A percentile compares a stretch with the other conserved stretches of the same genome.
These are phyloP conservation scores for Lagria hirta DNA, from an alignment of 2,888 invertebrate genomes.

Conservation along the genomic window DNA sequence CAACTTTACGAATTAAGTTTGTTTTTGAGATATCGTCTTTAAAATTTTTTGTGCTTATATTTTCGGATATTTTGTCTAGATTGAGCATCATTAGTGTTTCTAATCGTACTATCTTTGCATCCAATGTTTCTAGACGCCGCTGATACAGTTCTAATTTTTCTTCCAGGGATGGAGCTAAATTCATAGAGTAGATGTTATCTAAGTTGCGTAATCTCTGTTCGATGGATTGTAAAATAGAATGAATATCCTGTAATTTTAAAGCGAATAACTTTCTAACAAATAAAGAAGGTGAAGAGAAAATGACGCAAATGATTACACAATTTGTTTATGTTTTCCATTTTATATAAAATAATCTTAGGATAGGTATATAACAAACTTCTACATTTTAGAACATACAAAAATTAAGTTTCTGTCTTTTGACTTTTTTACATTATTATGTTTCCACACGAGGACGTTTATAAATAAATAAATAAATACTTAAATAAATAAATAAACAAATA, in stretches of 20 bases:
- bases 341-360: no score
- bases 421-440: no score
- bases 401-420: no score
- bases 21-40: conserved; percentile 53
- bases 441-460: no score
- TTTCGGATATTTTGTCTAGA: conserved; percentile 50
- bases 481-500: no score
- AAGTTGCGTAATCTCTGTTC: conserved; percentile 51
- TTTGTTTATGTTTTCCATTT: no score
- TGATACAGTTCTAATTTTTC: conserved; percentile 53
- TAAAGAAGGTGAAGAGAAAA: no score
- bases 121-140: conserved; percentile 53
- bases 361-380: no score
- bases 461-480: no score
- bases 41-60: conserved; percentile 51
- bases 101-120: conserved; percentile 48
- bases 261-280: conserved; percentile 25
- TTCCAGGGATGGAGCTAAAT: conserved; percentile 48
- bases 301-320: no score
- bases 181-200: conserved; percentile 48
- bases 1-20: conserved; percentile 52
- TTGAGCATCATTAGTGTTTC: conserved; percentile 50
- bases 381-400: no score
- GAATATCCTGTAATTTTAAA: conserved; percentile 47
- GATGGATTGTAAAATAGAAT: conserved; percentile 49